Percentiles rank a stretch among this genome's conserved stretches.
phyloP scores from a whole-genome alignment of 2,888 invertebrate species.

The Scrobipalpa atriplicella region DNA sequence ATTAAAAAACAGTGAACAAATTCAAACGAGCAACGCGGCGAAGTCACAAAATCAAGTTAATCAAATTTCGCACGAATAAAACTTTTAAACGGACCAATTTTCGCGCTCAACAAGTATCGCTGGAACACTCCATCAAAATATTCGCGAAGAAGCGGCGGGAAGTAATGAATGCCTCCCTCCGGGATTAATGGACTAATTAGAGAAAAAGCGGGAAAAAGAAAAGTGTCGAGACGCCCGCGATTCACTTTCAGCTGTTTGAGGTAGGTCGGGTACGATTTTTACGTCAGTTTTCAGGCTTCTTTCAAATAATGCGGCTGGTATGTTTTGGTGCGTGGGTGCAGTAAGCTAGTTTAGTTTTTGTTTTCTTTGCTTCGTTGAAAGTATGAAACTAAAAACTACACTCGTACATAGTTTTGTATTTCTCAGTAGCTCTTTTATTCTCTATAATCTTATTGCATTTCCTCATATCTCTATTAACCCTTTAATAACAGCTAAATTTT shows the following conservation, averaged over 20 bases:
- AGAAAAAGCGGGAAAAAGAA: slow-evolving; percentile 61
- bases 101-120: slow-evolving; percentile 39
- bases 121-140: slow-evolving; percentile 32
- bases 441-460: too few species aligned
- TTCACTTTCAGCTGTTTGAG: slow-evolving; percentile 66
- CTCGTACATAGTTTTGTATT: too few species aligned
- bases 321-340: slow-evolving; percentile 48
- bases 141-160: slow-evolving; percentile 33
- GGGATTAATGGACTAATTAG: slow-evolving; percentile 76
- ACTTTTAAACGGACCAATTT: slow-evolving; percentile 19
- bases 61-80: slow-evolving; percentile 29
- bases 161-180: slow-evolving; percentile 43
- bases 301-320: slow-evolving; percentile 45
- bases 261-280: slow-evolving; percentile 79
- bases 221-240: slow-evolving; percentile 49
- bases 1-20: background rate
- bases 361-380: too few species aligned
- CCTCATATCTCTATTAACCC: too few species aligned
- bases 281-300: slow-evolving; percentile 77
- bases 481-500: too few species aligned
- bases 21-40: background rate
- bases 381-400: too few species aligned
- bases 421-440: too few species aligned
- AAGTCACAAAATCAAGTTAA: slow-evolving; percentile 13
- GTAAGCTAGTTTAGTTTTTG: background rate